These are phyloP conservation scores for Megathymus violae DNA, from an alignment of 1,140 invertebrate species.

Conservation along the genomic window DNA sequence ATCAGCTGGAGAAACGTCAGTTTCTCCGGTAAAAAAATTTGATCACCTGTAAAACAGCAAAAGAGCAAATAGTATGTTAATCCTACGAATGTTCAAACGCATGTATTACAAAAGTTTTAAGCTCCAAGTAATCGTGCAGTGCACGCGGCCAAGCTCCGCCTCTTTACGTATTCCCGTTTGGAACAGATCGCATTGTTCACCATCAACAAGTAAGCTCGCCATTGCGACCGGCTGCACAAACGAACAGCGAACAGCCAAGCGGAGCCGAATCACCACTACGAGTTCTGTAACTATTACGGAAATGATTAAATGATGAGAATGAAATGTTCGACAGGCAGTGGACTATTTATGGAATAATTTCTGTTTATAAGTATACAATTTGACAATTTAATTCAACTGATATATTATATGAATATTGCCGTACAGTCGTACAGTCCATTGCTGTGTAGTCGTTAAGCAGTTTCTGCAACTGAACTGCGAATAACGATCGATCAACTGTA, in stretches of 20 bases:
- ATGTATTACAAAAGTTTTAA: not conserved
- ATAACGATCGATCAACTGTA: too few species aligned
- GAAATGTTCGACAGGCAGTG: too few species aligned
- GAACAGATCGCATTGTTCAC: not conserved
- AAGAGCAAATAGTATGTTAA: not conserved
- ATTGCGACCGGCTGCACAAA: not conserved
- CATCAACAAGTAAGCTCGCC: not conserved
- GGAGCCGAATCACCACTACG: not conserved
- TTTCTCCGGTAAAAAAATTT: too few species aligned
- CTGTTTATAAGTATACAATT: too few species aligned
- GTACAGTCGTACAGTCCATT: too few species aligned
- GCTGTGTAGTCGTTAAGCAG: too few species aligned
- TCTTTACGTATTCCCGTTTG: not conserved
- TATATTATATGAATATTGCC: too few species aligned
- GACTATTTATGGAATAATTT: too few species aligned
- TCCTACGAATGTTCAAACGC: not conserved
- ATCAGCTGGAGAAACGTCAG: too few species aligned
- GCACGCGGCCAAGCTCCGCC: not conserved
- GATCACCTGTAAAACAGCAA: not conserved
- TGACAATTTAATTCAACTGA: too few species aligned
- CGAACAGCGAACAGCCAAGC: not conserved
- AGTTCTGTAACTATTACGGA: not conserved
- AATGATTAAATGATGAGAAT: too few species aligned
- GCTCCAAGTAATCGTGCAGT: not conserved
- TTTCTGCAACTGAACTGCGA: too few species aligned